A percentile compares a stretch with the other conserved stretches of the same genome.
phyloP scores from a whole-genome alignment of 2,888 invertebrate species.

The Crioceris asparagi region DNA sequence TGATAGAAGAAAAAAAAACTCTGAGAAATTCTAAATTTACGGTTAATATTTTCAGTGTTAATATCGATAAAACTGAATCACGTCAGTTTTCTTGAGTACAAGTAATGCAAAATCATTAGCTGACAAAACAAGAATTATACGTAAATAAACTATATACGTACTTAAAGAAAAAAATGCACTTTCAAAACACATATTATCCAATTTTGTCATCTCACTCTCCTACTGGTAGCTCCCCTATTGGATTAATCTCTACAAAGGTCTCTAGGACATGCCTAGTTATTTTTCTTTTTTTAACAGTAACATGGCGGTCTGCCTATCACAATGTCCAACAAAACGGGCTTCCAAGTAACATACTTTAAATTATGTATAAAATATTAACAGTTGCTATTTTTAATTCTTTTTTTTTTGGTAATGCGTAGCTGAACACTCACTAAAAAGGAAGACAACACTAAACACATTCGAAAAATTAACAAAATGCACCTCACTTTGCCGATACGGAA shows the following conservation, averaged over 20 bases:
- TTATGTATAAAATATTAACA: slow-evolving; percentile 44
- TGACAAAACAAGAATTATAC: no score
- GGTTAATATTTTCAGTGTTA: no score
- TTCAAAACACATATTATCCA: no score
- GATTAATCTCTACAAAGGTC: slow-evolving; percentile 23
- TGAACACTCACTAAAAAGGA: slow-evolving; percentile 38
- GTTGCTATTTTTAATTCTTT: slow-evolving; percentile 35
- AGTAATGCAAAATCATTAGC: no score
- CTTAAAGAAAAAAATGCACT: no score
- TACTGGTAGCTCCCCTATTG: neutral
- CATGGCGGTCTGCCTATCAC: slow-evolving; percentile 41
- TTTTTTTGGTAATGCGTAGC: slow-evolving; percentile 40
- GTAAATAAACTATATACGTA: no score
- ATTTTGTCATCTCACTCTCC: no score
- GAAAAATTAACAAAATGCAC: slow-evolving; percentile 5
- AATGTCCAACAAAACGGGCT: slow-evolving; percentile 41
- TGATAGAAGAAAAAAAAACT: no score
- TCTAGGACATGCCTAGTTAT: slow-evolving; percentile 36
- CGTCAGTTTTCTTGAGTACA: no score
- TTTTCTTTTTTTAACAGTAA: slow-evolving; percentile 36
- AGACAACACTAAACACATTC: slow-evolving; percentile 38
- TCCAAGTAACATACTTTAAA: slow-evolving; percentile 41
- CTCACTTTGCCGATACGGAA: no score
- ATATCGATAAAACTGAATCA: no score
- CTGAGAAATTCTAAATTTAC: no score